phyloP scores from a whole-genome alignment of 2,797 vertebrate genomes.

The Alauda arvensis region DNA sequence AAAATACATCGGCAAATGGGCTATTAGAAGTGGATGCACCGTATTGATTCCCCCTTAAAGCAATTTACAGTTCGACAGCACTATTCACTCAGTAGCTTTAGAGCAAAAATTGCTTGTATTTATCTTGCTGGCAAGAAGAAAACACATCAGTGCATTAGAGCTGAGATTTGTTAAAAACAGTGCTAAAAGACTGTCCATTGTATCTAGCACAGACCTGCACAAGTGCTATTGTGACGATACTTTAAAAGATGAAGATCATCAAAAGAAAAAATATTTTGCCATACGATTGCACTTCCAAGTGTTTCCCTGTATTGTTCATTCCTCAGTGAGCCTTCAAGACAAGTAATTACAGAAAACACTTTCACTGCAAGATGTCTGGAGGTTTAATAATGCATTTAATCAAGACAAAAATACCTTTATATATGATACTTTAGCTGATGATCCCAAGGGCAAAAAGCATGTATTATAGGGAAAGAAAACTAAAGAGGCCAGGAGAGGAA shows the following conservation, averaged over 20 bases:
- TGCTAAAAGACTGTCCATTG: neutral
- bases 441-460: neutral
- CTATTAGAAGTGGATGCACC: constrained; percentile 20
- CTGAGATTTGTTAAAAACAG: neutral
- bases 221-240: neutral
- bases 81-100: constrained; percentile 15
- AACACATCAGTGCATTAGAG: neutral
- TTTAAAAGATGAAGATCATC: neutral
- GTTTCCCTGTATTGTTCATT: neutral
- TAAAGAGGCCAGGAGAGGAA: neutral
- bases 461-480: neutral
- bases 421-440: neutral
- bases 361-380: neutral
- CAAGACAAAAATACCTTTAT: constrained; percentile 5
- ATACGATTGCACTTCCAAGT: neutral
- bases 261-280: neutral
- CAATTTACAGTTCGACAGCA: constrained; percentile 7
- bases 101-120: constrained; percentile 35
- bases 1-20: neutral
- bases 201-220: neutral
- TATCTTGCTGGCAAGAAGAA: constrained; percentile 1
- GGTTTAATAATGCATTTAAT: neutral
- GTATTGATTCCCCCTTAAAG: constrained; percentile 34
- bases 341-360: neutral
- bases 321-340: neutral